Conservation (phyloP, 2,113 vertebrate genomes). For the Pao palembangensis region DNA sequence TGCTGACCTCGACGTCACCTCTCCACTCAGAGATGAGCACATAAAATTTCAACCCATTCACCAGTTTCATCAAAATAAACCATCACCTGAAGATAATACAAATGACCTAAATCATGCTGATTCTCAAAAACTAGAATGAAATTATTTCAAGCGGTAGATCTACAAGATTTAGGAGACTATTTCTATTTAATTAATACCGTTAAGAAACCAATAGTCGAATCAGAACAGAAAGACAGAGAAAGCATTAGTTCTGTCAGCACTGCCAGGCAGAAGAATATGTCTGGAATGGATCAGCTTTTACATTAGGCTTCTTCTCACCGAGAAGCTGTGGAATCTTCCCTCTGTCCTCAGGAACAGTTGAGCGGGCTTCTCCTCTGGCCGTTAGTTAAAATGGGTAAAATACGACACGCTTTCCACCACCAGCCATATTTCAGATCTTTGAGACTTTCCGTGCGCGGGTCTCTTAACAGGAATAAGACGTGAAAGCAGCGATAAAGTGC, state of each 20-base stretch:
- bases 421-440: not conserved
- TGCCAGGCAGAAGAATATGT: conserved; percentile 25
- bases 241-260: conserved; percentile 14
- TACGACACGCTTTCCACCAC: not conserved
- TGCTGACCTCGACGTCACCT: not conserved
- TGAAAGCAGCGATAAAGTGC: conserved; percentile 13
- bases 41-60: not conserved
- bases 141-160: too few species aligned
- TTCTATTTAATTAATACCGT: too few species aligned
- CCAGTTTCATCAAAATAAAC: not conserved
- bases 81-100: too few species aligned
- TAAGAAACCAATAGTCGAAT: too few species aligned
- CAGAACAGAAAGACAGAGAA: not conserved
- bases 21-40: not conserved
- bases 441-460: not conserved
- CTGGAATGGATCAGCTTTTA: conserved; percentile 20
- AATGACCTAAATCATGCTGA: too few species aligned
- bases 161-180: too few species aligned
- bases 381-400: not conserved
- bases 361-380: not conserved
- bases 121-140: too few species aligned
- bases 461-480: not conserved
- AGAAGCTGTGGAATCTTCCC: conserved; percentile 18
- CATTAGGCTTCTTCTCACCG: conserved; percentile 18
- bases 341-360: conserved; percentile 2